Evolutionary conservation across 2,888 invertebrate genomes (phyloP).

Genomic region (Hybos culiciformis): DNA sequence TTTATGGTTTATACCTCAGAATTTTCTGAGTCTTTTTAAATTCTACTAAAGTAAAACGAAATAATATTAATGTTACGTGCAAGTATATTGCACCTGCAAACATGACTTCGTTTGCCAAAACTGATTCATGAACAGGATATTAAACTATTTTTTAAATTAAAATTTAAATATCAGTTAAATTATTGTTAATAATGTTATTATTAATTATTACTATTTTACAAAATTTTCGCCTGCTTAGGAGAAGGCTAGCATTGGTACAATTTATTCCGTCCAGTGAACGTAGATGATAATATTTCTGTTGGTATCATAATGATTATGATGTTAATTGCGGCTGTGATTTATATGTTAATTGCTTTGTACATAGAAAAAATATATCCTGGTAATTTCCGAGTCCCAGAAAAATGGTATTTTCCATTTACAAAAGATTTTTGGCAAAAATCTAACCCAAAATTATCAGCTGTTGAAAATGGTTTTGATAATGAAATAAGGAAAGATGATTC

Average conservation of each 20-base stretch:
- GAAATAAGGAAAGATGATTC: not conserved
- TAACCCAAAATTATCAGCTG: not conserved
- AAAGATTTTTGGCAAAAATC: slow-evolving; percentile 40
- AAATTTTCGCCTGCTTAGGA: slow-evolving; percentile 49
- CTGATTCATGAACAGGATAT: no score
- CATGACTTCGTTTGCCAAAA: no score
- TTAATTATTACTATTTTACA: no score
- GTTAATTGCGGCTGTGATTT: slow-evolving; percentile 34
- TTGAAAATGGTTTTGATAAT: no score
- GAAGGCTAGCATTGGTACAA: slow-evolving; percentile 44
- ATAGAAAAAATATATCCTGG: slow-evolving; percentile 79
- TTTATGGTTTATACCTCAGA: no score
- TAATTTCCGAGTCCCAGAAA: slow-evolving; percentile 66
- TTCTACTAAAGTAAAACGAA: no score
- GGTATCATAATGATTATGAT: slow-evolving; percentile 60
- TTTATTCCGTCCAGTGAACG: slow-evolving; percentile 45
- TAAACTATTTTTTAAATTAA: no score
- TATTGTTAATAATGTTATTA: no score
- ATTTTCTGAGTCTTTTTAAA: no score
- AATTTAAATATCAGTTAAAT: no score
- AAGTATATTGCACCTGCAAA: no score
- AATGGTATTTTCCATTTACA: slow-evolving; percentile 67
- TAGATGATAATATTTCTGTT: slow-evolving; percentile 54
- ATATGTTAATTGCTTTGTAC: slow-evolving; percentile 66
- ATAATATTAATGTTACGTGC: no score